Conservation (phyloP, 2,113 vertebrate genomes). For the Notarius quadriscutis region DNA sequence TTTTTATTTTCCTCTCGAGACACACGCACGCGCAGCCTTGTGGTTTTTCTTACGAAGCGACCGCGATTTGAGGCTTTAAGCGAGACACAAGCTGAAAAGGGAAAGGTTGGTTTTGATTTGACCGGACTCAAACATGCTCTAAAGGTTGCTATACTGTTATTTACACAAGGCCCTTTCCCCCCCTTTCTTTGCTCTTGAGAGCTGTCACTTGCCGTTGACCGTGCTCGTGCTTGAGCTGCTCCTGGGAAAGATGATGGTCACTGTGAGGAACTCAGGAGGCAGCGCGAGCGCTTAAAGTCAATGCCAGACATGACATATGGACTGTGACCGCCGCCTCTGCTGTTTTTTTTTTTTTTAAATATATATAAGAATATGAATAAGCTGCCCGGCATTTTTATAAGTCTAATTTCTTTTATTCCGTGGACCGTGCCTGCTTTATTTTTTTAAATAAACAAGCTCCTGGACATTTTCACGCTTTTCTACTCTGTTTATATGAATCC, state of each 20-base stretch:
- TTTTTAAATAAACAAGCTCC: neutral
- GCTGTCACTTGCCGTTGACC: slow-evolving; percentile 9
- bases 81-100: neutral
- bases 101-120: neutral
- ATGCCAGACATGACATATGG: neutral
- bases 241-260: slow-evolving; percentile 1
- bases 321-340: neutral
- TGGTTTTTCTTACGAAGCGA: neutral
- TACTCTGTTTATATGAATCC: neutral
- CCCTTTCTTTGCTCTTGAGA: neutral
- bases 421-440: neutral
- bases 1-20: neutral
- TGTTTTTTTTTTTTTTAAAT: neutral
- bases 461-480: slow-evolving; percentile 11
- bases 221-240: neutral
- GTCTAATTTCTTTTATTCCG: neutral
- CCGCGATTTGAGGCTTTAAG: neutral
- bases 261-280: neutral
- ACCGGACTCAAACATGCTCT: neutral
- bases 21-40: neutral
- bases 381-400: neutral
- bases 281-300: neutral
- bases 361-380: neutral
- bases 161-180: neutral
- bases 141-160: neutral